Evolutionary conservation across 2,797 vertebrate species (phyloP).

Genomic region (Hipposideros larvatus): DNA sequence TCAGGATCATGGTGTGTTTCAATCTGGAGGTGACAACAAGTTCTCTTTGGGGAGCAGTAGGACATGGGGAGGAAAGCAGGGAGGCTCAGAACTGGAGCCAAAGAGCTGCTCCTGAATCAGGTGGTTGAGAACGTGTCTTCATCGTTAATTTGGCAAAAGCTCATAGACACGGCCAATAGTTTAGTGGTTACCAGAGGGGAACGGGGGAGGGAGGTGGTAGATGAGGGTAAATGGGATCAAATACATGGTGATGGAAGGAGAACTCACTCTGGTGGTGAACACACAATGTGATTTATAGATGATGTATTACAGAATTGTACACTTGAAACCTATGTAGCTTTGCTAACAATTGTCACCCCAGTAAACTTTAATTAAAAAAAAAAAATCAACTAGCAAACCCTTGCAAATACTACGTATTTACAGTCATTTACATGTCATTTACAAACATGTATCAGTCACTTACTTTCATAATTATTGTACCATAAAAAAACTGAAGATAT

Average conservation of each 20-base stretch:
- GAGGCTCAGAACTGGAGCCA: background rate
- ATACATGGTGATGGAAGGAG: too few species aligned
- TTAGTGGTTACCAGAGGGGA: too few species aligned
- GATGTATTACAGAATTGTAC: too few species aligned
- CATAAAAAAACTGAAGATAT: background rate
- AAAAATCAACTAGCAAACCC: background rate
- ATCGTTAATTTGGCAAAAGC: background rate
- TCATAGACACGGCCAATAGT: too few species aligned
- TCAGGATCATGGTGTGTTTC: background rate
- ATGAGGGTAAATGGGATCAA: too few species aligned
- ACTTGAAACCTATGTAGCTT: too few species aligned
- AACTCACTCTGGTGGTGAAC: too few species aligned
- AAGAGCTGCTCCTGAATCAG: background rate
- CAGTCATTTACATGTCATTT: background rate
- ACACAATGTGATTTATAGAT: too few species aligned
- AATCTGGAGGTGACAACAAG: background rate
- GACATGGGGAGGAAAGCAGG: background rate
- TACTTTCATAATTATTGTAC: background rate
- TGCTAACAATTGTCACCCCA: too few species aligned
- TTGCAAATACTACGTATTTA: background rate
- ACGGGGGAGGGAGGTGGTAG: too few species aligned
- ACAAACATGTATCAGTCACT: background rate
- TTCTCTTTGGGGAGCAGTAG: background rate
- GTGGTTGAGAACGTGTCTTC: background rate
- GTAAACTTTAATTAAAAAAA: too few species aligned